Percentiles rank a stretch among this genome's conserved stretches.
Evolutionary conservation across 2,113 vertebrate genomes (phyloP).

Genomic region (Neopipo cinnamomea): DNA sequence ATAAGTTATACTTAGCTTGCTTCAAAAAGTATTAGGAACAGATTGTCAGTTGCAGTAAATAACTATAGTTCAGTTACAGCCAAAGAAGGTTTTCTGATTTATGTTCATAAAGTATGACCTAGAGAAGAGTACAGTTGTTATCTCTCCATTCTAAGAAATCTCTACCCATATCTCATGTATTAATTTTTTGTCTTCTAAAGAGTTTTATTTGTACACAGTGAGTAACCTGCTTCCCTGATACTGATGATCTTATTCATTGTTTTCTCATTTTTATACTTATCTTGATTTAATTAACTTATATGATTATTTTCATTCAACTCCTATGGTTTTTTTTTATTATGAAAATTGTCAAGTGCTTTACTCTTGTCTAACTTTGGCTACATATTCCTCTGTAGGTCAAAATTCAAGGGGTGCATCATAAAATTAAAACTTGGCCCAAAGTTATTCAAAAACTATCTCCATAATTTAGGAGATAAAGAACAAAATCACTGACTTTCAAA

Average conservation of each 20-base stretch:
- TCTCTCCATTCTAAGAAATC: background rate
- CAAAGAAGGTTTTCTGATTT: background rate
- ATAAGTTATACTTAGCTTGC: background rate
- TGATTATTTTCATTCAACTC: background rate
- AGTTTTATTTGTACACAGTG: background rate
- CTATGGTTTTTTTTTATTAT: background rate
- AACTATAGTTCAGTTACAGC: background rate
- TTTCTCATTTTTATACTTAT: background rate
- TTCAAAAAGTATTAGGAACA: background rate
- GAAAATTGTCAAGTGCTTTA: background rate
- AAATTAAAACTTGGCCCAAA: background rate
- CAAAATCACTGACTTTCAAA: background rate
- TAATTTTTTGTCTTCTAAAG: background rate
- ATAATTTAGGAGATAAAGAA: background rate
- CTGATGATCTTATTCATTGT: background rate
- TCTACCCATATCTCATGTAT: background rate
- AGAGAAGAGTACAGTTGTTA: background rate
- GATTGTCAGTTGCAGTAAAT: constrained; percentile 6
- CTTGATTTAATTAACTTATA: background rate
- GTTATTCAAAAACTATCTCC: background rate
- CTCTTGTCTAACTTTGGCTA: background rate
- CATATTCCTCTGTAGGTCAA: background rate
- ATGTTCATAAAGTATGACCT: background rate
- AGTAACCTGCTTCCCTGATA: background rate
- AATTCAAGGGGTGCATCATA: background rate